Base-by-base conservation (phyloP, 2,888 invertebrate genomes). In the Sturmia bella region DNA sequence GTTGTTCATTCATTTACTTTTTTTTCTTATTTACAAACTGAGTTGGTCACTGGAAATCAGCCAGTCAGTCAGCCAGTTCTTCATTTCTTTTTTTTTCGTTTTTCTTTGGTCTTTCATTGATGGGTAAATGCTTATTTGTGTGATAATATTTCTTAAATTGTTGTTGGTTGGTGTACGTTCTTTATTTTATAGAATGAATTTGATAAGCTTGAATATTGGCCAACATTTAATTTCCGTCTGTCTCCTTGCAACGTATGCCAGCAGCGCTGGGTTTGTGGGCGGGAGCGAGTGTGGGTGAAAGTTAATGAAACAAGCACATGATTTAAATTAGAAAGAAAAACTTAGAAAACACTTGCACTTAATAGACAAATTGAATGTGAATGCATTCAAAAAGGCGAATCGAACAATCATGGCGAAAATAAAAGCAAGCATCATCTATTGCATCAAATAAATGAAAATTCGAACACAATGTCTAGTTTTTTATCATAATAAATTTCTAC, bases 211-310 rank as follows among this genome's bases (percentile, higher is more conserved):
- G 74, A 70, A 75, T 75, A 82, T 75, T 78, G 82, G 82, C 78
- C 82, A 82, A 75, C 78, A 78, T 82, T 82, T 82, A 78, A 82
- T 82, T 82, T 82, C 82, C 82, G 82, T 70, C 78, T 78, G 82
- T 70, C 59, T 57, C n/a, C 41, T 37, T 32, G 32, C 19, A 48
- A 61, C 56, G 41, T 15, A 61, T 7, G 7, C 9, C 56, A 54
- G 37, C 27, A 41, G 39, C 41, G 19, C 21, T 19, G 48, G 64
- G 24, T 21, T 27, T 21, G 19, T 13, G 4, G 12, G 24, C 15
- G 24, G n/a, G 43, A 9, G 41, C 32, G 17, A 19, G 59, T 37
- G 45, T 74, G 48, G 56, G 48, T 24, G 24, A 21, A 7, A 52
- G 24, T 50, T n/a, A 52, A n/a, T n/a, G 7, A 3, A 32, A 48